Evolutionary conservation across 2,797 vertebrate genomes (phyloP).

Genomic region (Halcyon badia): DNA sequence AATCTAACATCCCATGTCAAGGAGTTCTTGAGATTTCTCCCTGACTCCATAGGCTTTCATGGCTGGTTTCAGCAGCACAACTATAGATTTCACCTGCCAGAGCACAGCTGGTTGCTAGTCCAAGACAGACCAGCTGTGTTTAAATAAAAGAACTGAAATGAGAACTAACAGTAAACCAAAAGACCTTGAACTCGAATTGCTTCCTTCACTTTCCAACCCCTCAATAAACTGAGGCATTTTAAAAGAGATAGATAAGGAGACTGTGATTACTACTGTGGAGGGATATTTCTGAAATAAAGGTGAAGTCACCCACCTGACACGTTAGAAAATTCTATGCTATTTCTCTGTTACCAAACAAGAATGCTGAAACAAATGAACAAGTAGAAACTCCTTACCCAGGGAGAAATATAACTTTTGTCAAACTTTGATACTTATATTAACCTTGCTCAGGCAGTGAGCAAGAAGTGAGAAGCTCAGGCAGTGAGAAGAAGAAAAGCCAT

Average conservation of each 20-base stretch:
- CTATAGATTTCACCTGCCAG: not conserved
- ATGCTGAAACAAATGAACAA: not conserved
- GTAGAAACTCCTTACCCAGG: not conserved
- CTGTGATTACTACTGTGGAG: not conserved
- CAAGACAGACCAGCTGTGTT: not conserved
- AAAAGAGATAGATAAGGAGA: not conserved
- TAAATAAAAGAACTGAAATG: not conserved
- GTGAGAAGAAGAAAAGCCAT: not conserved
- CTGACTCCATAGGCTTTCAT: not conserved
- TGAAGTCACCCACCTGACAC: not conserved
- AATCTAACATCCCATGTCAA: not conserved
- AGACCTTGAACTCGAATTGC: not conserved
- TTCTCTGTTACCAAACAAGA: not conserved
- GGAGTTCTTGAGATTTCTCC: not conserved
- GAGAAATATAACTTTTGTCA: not conserved
- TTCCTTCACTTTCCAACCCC: not conserved
- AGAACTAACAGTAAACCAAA: not conserved
- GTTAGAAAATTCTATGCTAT: not conserved
- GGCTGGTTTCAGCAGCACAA: accelerated
- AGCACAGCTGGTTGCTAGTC: not conserved
- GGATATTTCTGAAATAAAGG: not conserved
- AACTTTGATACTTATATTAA: not conserved
- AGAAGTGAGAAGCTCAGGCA: not conserved
- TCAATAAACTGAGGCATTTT: not conserved
- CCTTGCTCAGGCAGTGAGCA: not conserved